A percentile compares a stretch with the other conserved stretches of the same genome.
Evolutionary conservation across 2,888 invertebrate species (phyloP).

Genomic region (Hirtodrosophila confusa): DNA sequence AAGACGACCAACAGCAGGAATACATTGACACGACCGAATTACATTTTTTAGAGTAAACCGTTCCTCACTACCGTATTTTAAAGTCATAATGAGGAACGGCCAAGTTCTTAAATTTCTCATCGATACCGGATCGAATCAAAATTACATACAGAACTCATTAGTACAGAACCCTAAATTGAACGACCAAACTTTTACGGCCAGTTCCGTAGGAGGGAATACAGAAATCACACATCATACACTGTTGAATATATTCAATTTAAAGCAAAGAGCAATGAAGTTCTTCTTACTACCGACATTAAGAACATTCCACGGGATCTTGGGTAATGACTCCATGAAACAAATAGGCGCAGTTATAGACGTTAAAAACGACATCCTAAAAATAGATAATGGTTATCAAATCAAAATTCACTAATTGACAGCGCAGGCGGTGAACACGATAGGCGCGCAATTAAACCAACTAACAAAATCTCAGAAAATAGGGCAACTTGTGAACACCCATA

Average conservation of each 20-base stretch:
- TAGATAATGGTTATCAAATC: background rate
- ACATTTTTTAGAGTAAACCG: too few species aligned
- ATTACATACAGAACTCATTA: too few species aligned
- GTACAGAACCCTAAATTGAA: background rate
- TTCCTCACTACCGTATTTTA: too few species aligned
- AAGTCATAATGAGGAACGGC: too few species aligned
- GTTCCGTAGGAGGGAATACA: background rate
- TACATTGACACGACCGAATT: too few species aligned
- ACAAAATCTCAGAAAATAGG: too few species aligned
- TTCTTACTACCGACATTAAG: background rate
- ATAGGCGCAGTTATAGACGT: background rate
- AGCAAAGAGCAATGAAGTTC: background rate
- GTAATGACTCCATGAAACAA: background rate
- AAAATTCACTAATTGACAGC: background rate
- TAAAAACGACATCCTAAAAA: background rate
- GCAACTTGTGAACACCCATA: too few species aligned
- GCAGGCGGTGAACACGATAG: too few species aligned
- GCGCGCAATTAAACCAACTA: too few species aligned
- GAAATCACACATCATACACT: background rate
- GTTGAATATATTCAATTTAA: background rate
- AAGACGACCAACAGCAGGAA: too few species aligned
- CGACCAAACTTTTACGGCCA: background rate
- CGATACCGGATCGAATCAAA: too few species aligned
- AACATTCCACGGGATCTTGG: background rate
- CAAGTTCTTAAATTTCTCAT: too few species aligned